phyloP scores from a whole-genome alignment of 1,140 invertebrate genomes.

The Halictus rubicundus region DNA sequence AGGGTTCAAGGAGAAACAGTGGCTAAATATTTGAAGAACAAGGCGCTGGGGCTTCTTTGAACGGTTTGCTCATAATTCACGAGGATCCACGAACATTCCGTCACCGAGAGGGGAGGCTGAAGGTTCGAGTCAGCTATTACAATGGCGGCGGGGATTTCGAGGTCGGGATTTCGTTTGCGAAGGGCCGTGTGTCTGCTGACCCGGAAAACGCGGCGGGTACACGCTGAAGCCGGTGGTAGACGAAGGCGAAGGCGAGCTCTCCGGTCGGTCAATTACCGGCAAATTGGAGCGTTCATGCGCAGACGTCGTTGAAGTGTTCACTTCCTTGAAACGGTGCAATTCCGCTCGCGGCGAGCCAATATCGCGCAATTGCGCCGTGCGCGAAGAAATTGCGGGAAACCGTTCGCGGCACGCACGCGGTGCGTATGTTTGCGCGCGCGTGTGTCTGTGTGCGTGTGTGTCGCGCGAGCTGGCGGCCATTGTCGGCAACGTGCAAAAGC shows the following conservation, averaged over 20 bases:
- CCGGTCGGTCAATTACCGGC: conserved; percentile 51
- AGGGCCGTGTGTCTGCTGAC: background rate
- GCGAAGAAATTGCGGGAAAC: conserved; percentile 41
- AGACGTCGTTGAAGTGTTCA: conserved; percentile 38
- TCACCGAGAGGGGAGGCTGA: no score
- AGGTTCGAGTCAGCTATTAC: no score
- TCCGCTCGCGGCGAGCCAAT: conserved; percentile 47
- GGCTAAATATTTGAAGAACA: background rate
- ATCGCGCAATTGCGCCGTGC: conserved; percentile 54
- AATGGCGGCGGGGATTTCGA: background rate
- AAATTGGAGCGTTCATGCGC: conserved; percentile 52
- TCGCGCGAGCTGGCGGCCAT: no score
- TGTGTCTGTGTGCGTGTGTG: no score
- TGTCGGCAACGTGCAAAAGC: background rate
- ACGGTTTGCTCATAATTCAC: background rate
- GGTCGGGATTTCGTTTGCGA: conserved; percentile 11
- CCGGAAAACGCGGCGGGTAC: conserved; percentile 21
- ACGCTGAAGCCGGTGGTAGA: background rate
- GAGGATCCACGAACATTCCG: background rate
- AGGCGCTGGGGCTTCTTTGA: background rate
- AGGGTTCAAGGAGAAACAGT: background rate
- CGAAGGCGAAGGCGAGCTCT: conserved; percentile 25
- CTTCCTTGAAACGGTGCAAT: conserved; percentile 62
- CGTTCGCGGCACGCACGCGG: conserved; percentile 23
- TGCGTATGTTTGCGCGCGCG: no score